Base-by-base conservation (phyloP, 1,140 invertebrate species). In the Adoxophyes honmai region DNA sequence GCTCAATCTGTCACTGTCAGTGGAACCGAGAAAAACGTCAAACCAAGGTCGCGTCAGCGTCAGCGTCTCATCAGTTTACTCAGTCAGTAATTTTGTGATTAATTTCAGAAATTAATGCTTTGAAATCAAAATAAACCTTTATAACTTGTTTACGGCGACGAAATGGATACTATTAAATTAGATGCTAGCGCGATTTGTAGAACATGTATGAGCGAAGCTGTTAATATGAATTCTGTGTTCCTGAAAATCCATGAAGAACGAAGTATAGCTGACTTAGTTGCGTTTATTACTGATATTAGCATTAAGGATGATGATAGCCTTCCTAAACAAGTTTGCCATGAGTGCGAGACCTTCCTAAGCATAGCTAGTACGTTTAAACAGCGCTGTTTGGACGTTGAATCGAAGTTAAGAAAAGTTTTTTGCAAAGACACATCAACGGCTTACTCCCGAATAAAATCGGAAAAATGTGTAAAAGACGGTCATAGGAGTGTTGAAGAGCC, bases 311-410 rank as follows among this genome's bases (percentile, higher is more conserved):
- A 67, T 9, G 67, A 81, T 59, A 64, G 54, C 38, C 64, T 75
- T 42, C 73, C 82, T 4, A 73, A 79, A 61, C 75, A 79, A 44
- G 62, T 86, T 36, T 86, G 82, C 57, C 52, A 51, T 36, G 73
- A 75, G 13, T 86, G 82, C 57, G 69, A 69, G 18, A 18, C 18
- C 13, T 60, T 73, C 15, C 62, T 83, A 60, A 66, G 57, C 36
- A 78, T 77, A 44, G 70, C 73, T 33, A 72, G 78, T 34, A 66
- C 70, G n/a, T 84, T 86, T 37, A 86, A 77, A 63, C 68, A 72
- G 2, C 70, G 68, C 1, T 84, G 78, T 52, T 52, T 75, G 11
- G 67, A 81, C 9, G 73, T 76, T 0, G 73, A 86, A 35, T 65
- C 59, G 4, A 56, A 73, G 59, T 71, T 83, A 62, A 69, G 64